Percentiles rank a stretch among this genome's conserved stretches.
Conservation (phyloP, 2,113 vertebrate species). For the Dolichallabes microphthalmus region DNA sequence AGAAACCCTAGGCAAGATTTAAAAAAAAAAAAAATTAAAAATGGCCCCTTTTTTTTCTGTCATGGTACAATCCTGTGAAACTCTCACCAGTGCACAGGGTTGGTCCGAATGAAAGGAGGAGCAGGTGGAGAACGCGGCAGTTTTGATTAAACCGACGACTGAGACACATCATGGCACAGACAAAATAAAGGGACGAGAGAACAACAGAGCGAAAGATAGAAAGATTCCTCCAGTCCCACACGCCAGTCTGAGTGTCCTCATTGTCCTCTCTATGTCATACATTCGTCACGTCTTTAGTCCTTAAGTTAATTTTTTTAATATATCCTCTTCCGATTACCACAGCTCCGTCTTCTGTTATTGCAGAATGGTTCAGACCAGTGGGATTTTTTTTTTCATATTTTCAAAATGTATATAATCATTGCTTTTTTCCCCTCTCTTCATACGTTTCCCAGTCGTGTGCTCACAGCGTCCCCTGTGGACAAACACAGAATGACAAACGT, state of each 20-base stretch:
- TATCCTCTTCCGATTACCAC: slow-evolving; percentile 34
- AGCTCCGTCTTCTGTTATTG: slow-evolving; percentile 69
- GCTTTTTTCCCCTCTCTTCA: slow-evolving; percentile 58
- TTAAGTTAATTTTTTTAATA: slow-evolving; percentile 30
- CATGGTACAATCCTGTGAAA: slow-evolving; percentile 7
- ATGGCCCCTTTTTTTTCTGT: not conserved
- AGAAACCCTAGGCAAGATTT: not conserved
- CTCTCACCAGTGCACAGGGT: slow-evolving; percentile 4
- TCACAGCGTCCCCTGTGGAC: slow-evolving; percentile 61
- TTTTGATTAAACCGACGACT: slow-evolving; percentile 53
- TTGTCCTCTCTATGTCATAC: slow-evolving; percentile 60
- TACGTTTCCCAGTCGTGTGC: slow-evolving; percentile 55
- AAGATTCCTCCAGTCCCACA: slow-evolving; percentile 55
- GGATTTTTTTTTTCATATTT: slow-evolving; percentile 44
- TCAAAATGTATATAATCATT: slow-evolving; percentile 66
- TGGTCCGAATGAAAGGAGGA: slow-evolving; percentile 26
- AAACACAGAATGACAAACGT: slow-evolving; percentile 49
- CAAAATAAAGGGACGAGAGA: slow-evolving; percentile 52
- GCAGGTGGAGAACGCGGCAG: slow-evolving; percentile 33
- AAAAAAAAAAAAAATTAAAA: too few relatives aligned
- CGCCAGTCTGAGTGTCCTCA: slow-evolving; percentile 19
- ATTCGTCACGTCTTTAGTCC: slow-evolving; percentile 64
- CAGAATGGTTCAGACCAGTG: slow-evolving; percentile 69
- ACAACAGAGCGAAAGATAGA: slow-evolving; percentile 63
- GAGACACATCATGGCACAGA: slow-evolving; percentile 49